Conservation (phyloP, 2,888 invertebrate species). For the Oligia latruncula region DNA sequence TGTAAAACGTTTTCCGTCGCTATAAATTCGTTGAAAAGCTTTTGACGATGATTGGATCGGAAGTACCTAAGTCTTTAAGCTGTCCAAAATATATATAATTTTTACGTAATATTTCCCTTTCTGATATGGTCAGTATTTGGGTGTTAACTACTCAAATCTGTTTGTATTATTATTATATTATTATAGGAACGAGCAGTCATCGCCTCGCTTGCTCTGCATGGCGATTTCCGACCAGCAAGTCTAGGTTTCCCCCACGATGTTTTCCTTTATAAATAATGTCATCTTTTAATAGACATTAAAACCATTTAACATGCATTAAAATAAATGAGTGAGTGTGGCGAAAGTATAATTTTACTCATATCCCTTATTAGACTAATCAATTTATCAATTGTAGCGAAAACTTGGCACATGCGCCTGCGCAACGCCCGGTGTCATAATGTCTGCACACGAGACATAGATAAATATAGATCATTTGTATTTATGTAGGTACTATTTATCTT, state of each 20-base stretch:
- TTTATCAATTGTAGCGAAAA: conserved; percentile 47
- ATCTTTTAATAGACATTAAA: background rate
- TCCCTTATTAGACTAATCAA: conserved; percentile 31
- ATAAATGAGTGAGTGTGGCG: conserved; percentile 1
- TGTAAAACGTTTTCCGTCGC: background rate
- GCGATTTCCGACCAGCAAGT: background rate
- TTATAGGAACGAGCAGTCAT: background rate
- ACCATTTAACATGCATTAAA: background rate
- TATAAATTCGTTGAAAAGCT: background rate
- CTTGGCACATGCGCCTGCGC: conserved; percentile 37
- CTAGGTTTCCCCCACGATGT: background rate
- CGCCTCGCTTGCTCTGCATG: background rate
- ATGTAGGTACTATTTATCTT: conserved; percentile 51
- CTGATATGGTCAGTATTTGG: background rate
- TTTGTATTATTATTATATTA: no score
- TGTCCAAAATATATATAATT: background rate
- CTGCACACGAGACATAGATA: conserved; percentile 51
- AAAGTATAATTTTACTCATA: background rate
- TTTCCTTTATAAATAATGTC: background rate
- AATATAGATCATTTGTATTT: conserved; percentile 60
- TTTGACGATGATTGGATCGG: background rate
- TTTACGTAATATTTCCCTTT: background rate
- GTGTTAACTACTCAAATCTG: background rate
- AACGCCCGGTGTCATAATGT: conserved; percentile 49
- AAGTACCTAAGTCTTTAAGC: background rate